Evolutionary conservation across 2,797 vertebrate species (phyloP).

Genomic region (Peromyscus attwateri): DNA sequence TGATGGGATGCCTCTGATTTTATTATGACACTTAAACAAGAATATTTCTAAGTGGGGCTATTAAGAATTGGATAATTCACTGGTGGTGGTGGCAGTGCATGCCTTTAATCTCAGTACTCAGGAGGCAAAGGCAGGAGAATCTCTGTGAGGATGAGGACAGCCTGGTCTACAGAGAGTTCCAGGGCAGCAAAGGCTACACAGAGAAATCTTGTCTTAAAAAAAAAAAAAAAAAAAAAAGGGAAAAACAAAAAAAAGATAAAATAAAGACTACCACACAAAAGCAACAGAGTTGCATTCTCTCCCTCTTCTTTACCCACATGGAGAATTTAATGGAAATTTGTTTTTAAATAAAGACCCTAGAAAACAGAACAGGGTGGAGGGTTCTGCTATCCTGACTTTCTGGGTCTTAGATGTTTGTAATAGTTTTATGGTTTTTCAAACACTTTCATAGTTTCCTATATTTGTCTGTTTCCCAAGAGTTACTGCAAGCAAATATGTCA

Average conservation of each 20-base stretch:
- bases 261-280: neutral
- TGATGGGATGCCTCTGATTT: neutral
- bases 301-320: neutral
- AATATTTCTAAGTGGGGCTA: neutral
- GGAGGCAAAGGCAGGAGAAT: neutral
- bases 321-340: neutral
- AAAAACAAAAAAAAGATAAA: no score
- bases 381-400: neutral
- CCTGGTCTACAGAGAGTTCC: neutral
- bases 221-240: neutral
- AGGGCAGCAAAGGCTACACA: neutral
- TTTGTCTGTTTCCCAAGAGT: neutral
- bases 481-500: neutral
- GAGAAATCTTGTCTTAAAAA: neutral
- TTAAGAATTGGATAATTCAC: neutral
- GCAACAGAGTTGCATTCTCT: neutral
- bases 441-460: neutral
- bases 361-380: neutral
- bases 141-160: neutral
- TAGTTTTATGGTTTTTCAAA: neutral
- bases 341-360: conserved; percentile 30
- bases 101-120: neutral
- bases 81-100: neutral
- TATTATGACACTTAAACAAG: neutral
- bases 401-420: neutral